Evolutionary conservation across 2,113 vertebrate genomes (phyloP).

Genomic region (Emydocephalus ijimae): DNA sequence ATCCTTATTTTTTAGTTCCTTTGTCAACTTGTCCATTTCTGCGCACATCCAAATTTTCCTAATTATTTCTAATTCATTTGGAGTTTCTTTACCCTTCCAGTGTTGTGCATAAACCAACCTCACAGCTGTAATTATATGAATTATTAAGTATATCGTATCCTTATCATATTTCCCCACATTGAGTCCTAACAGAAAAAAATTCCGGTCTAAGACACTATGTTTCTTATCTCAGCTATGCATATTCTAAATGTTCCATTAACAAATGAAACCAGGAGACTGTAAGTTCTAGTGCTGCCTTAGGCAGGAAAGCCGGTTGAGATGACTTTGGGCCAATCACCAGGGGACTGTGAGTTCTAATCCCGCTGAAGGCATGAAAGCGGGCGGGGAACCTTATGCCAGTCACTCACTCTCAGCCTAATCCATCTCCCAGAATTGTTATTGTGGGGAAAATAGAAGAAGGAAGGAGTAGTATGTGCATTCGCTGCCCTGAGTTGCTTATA

Average conservation of each 20-base stretch:
- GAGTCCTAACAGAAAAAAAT: too few species aligned
- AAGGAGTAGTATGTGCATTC: background rate
- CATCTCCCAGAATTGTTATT: background rate
- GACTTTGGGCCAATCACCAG: background rate
- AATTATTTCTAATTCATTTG: too few species aligned
- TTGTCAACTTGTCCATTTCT: too few species aligned
- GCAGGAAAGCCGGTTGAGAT: background rate
- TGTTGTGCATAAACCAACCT: too few species aligned
- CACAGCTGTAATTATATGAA: too few species aligned
- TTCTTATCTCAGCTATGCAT: background rate
- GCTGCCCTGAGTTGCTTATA: background rate
- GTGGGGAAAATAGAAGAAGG: background rate
- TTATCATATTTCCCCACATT: too few species aligned
- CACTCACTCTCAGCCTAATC: background rate
- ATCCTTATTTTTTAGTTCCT: too few species aligned
- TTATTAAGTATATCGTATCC: too few species aligned
- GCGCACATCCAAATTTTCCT: too few species aligned
- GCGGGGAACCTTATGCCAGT: background rate
- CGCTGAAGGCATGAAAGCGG: background rate
- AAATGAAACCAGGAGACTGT: background rate
- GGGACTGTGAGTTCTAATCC: too few species aligned
- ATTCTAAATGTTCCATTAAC: background rate
- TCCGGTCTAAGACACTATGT: background rate
- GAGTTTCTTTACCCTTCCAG: too few species aligned
- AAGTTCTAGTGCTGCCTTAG: background rate